These are phyloP conservation scores for Ichneumon xanthorius DNA, from an alignment of 2,888 invertebrate species.

Conservation along the genomic window DNA sequence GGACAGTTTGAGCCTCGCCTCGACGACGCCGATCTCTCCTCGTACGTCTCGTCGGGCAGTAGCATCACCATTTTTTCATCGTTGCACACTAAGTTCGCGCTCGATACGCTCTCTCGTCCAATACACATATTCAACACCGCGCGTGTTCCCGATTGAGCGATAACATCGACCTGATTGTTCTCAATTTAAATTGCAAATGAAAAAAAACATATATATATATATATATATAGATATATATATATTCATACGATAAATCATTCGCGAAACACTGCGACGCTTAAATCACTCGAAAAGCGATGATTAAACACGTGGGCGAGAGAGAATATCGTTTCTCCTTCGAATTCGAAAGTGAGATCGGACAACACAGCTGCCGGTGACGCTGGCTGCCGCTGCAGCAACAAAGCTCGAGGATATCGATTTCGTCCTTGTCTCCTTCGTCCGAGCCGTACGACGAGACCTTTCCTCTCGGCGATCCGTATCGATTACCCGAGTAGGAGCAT, in stretches of 20 bases:
- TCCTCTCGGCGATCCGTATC: constrained; percentile 36
- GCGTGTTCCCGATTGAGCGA: constrained; percentile 2
- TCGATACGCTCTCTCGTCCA: constrained; percentile 70
- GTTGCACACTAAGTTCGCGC: constrained; percentile 41
- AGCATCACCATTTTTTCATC: constrained; percentile 86
- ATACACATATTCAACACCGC: constrained; percentile 77
- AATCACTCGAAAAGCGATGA: constrained; percentile 11
- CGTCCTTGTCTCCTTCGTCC: constrained; percentile 17
- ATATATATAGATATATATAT: not conserved
- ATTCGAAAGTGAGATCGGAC: constrained; percentile 38
- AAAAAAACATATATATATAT: not conserved
- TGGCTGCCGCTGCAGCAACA: constrained; percentile 2
- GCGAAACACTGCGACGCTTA: not conserved
- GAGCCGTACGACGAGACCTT: not conserved
- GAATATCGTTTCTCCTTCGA: constrained; percentile 41
- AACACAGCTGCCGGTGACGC: constrained; percentile 27
- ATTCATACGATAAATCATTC: not conserved
- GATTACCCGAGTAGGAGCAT: constrained; percentile 48
- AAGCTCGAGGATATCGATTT: constrained; percentile 9
- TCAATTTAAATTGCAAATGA: constrained; percentile 3
- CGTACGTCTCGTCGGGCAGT: constrained; percentile 93
- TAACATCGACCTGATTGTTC: constrained; percentile 14
- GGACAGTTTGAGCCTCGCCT: constrained; percentile 71
- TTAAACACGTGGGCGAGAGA: constrained; percentile 36
- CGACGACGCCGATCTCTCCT: constrained; percentile 85